These are phyloP conservation scores for Diogma glabrata DNA, from an alignment of 2,888 invertebrate genomes.

Conservation along the genomic window DNA sequence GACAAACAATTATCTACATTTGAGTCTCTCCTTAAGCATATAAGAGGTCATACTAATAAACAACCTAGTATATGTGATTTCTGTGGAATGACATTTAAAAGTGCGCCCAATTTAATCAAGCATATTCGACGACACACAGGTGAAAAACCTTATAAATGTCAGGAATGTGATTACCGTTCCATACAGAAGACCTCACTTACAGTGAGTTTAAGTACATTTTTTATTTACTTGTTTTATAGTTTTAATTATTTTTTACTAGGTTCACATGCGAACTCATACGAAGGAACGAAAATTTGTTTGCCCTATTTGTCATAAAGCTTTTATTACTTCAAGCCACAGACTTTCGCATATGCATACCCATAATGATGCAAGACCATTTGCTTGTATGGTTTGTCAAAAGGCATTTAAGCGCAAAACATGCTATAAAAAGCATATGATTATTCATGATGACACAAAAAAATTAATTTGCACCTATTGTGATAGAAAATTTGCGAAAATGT, in stretches of 20 bases:
- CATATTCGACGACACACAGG: constrained; percentile 2
- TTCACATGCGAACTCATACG: neutral
- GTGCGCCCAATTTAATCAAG: neutral
- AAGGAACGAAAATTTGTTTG: neutral
- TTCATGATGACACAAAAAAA: neutral
- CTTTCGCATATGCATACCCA: neutral
- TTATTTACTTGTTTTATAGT: too few relatives aligned
- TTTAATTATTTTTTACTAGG: too few relatives aligned
- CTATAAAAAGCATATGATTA: neutral
- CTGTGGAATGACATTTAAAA: neutral
- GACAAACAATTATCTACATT: neutral
- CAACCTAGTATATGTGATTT: neutral
- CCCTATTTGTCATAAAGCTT: neutral
- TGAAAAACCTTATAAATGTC: neutral
- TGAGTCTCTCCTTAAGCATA: neutral
- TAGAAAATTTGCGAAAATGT: neutral
- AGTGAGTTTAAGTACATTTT: neutral
- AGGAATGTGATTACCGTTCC: neutral
- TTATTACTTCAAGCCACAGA: neutral
- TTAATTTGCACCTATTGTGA: neutral
- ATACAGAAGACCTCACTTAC: neutral
- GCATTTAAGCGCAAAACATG: neutral
- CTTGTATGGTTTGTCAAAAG: neutral
- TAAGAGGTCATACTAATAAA: neutral
- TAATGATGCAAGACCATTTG: neutral